Base-by-base conservation (phyloP, 2,888 invertebrate genomes). In the Microctonus hyperodae region DNA sequence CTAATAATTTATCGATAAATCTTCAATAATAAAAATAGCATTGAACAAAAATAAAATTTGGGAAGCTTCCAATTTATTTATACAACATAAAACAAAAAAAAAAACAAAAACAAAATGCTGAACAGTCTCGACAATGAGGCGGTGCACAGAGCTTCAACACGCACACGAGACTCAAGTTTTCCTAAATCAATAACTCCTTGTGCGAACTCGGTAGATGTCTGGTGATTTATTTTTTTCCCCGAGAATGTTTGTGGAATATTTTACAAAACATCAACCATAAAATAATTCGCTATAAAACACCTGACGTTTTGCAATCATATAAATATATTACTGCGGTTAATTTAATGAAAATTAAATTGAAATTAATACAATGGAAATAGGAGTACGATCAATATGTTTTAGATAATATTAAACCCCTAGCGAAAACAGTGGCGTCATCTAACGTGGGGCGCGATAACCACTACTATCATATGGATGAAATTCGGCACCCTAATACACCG, bases 401-500 rank as follows among this genome's bases (percentile, higher is more conserved):
- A 16, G 44, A n/a, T 16, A 20, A 58, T 58, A n/a, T 55, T 25
- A 20, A n/a, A 13, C 59, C 37, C 57, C 37, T 53, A 61, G 66
- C 23, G 51, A 58, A 71, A 71, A 69, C 70, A 67, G 80, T 82
- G 78, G 83, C 82, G 83, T 76, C 83, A 83, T 81, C 83, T 75
- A 67, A 44, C 82, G 78, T 51, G 72, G 83, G 83, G 83, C 80
- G 65, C 73, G 64, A 56, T 72, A 78, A 82, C 75, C 70, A 63
- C 53, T 23, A 31, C 2, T 25, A 57, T 59, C 51, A 63, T 50
- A 63, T 28, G 58, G 60, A 22, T 16, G 63, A 53, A 13, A 23
- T 72, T 71, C 74, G 70, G 77, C 79, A 78, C 76, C 78, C 82
- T 80, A 79, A 81, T 76, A 70, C 78, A 83, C 80, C 83, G 81